Conservation (phyloP, 2,888 invertebrate species). For the Craniophora ligustri region DNA sequence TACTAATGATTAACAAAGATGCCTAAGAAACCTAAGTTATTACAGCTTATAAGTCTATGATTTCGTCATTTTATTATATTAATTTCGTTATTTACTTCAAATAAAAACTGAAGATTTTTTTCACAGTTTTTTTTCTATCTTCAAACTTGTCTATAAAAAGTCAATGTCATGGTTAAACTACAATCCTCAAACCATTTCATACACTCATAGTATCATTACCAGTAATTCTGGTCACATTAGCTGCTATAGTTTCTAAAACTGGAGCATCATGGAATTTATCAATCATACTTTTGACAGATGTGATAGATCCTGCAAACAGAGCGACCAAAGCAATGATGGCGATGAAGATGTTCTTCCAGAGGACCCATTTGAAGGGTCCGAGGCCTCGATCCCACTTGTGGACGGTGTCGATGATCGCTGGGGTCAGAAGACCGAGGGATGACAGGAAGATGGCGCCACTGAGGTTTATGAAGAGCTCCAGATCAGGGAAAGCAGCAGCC, state of each 20-base stretch:
- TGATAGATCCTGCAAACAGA: conserved; percentile 78
- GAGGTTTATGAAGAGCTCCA: conserved; percentile 95
- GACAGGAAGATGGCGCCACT: conserved; percentile 94
- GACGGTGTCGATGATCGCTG: conserved; percentile 92
- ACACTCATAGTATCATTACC: conserved; percentile 42
- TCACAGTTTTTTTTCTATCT: background rate
- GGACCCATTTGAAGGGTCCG: conserved; percentile 90
- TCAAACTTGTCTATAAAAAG: background rate
- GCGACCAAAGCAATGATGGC: conserved; percentile 74
- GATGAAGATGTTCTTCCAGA: conserved; percentile 90
- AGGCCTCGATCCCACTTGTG: conserved; percentile 90
- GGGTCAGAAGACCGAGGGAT: conserved; percentile 92
- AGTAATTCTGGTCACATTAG: conserved; percentile 41
- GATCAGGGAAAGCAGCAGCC: conserved; percentile 93
- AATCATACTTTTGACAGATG: conserved; percentile 75
- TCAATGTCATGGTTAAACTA: conserved; percentile 8
- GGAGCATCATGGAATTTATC: conserved; percentile 62
- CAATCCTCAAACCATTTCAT: conserved; percentile 5
- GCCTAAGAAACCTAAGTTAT: too few relatives aligned
- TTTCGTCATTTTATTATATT: too few relatives aligned
- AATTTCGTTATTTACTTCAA: too few relatives aligned
- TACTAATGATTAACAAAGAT: too few relatives aligned
- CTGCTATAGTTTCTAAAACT: conserved; percentile 28
- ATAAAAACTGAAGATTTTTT: too few relatives aligned
- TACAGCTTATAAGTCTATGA: too few relatives aligned